A percentile compares a stretch with the other conserved stretches of the same genome.
Conservation (phyloP, 2,113 vertebrate species). For the Tautogolabrus adspersus region DNA sequence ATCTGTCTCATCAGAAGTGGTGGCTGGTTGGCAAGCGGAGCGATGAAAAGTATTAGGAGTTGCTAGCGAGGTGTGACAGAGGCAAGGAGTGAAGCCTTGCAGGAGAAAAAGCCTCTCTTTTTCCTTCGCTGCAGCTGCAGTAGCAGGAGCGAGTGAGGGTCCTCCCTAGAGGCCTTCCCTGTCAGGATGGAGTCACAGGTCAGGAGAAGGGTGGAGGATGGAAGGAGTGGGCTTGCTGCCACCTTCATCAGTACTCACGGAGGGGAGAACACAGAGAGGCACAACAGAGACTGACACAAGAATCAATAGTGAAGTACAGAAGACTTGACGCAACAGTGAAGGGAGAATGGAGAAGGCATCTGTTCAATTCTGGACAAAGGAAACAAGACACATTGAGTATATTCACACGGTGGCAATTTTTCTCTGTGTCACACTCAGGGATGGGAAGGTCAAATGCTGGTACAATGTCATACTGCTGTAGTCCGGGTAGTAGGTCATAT, state of each 20-base stretch:
- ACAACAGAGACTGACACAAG: conserved; percentile 21
- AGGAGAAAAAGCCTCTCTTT: conserved; percentile 42
- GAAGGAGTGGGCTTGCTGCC: conserved; percentile 40
- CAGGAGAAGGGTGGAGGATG: conserved; percentile 25
- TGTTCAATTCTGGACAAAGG: not conserved
- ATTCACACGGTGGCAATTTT: not conserved
- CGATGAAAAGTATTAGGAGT: conserved; percentile 68
- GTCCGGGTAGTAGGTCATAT: not conserved
- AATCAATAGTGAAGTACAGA: conserved; percentile 15
- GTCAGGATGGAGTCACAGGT: conserved; percentile 54
- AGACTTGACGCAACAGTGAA: conserved; percentile 9
- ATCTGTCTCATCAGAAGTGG: conserved; percentile 69
- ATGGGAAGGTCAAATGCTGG: not conserved
- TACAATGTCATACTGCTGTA: not conserved
- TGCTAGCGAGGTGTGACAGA: conserved; percentile 66
- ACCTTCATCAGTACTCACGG: conserved; percentile 53
- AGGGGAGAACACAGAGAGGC: conserved; percentile 29
- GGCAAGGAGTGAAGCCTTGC: conserved; percentile 47
- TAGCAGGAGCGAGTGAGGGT: conserved; percentile 41
- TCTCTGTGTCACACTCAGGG: not conserved
- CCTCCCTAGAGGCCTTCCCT: conserved; percentile 42
- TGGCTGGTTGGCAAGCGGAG: conserved; percentile 63
- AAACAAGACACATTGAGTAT: not conserved
- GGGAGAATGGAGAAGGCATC: conserved; percentile 10
- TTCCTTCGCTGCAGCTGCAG: conserved; percentile 39